phyloP scores from a whole-genome alignment of 2,888 invertebrate species.

The Calliscelio sp. region DNA sequence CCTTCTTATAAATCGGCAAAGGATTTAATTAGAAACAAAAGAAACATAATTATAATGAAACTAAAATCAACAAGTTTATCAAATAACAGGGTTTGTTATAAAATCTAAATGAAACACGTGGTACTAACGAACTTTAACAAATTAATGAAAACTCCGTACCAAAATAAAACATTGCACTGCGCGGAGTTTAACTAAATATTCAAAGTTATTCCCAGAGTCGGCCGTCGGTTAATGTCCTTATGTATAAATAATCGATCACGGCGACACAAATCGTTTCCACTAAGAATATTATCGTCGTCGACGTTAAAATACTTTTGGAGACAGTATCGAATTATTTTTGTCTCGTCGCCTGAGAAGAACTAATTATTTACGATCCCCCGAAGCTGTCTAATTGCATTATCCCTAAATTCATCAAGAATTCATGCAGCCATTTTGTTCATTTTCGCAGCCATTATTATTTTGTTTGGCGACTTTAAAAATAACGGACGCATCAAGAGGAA shows the following conservation, averaged over 20 bases:
- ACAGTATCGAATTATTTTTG: constrained; percentile 65
- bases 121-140: constrained; percentile 31
- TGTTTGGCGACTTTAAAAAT: constrained; percentile 40
- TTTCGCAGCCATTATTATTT: constrained; percentile 38
- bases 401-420: constrained; percentile 50
- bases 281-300: constrained; percentile 58
- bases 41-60: constrained; percentile 13
- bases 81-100: constrained; percentile 19
- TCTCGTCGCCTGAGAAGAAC: constrained; percentile 49
- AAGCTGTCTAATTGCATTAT: constrained; percentile 56
- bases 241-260: constrained; percentile 60
- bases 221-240: constrained; percentile 63
- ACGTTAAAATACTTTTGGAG: constrained; percentile 58
- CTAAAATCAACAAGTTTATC: not conserved
- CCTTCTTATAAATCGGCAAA: no score
- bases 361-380: constrained; percentile 57
- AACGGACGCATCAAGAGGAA: constrained; percentile 21
- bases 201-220: constrained; percentile 58
- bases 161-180: constrained; percentile 38
- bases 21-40: no score
- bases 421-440: constrained; percentile 38
- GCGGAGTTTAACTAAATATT: constrained; percentile 45
- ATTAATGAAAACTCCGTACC: constrained; percentile 37
- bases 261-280: constrained; percentile 52
- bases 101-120: constrained; percentile 35